A percentile compares a stretch with the other conserved stretches of the same genome.
Evolutionary conservation across 2,113 vertebrate species (phyloP).

Genomic region (Galeopterus variegatus): DNA sequence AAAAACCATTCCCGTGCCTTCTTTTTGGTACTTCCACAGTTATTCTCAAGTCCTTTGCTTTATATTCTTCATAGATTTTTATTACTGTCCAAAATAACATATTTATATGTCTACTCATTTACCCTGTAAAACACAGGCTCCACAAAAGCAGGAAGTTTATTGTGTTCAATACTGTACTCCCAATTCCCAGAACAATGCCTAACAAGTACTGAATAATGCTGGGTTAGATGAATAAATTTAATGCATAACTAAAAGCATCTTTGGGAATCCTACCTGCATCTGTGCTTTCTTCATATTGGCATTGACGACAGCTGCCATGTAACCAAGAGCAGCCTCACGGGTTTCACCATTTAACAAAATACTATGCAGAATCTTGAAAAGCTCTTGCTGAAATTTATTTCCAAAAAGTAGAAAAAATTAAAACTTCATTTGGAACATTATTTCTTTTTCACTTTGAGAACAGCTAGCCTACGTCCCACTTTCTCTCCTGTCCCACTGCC

Average conservation of each 20-base stretch:
- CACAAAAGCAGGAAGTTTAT: background rate
- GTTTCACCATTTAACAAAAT: slow-evolving; percentile 97
- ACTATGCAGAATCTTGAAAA: slow-evolving; percentile 98
- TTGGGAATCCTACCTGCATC: slow-evolving; percentile 94
- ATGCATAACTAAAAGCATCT: rapidly evolving
- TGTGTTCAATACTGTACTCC: background rate
- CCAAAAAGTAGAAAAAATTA: slow-evolving; percentile 60
- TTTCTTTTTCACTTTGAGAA: background rate
- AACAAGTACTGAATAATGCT: background rate
- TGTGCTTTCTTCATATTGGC: slow-evolving; percentile 99
- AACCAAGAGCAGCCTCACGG: slow-evolving; percentile 95
- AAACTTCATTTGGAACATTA: background rate
- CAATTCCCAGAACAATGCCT: background rate
- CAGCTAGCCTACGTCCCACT: background rate
- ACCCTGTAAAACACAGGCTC: background rate
- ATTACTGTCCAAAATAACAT: rapidly evolving
- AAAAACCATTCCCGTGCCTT: background rate
- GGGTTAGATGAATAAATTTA: background rate
- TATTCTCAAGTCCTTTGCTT: too few relatives aligned
- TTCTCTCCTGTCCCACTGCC: background rate
- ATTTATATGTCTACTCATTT: rapidly evolving
- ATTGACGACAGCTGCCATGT: slow-evolving; percentile 98
- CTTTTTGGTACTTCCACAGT: background rate
- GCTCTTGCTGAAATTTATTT: slow-evolving; percentile 92
- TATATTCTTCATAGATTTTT: background rate